A percentile compares a stretch with the other conserved stretches of the same genome.
Conservation (phyloP, 30 jellyfish, hydroid and myxozoan species). For the Aurelia aurita complex sp. Pacific region DNA sequence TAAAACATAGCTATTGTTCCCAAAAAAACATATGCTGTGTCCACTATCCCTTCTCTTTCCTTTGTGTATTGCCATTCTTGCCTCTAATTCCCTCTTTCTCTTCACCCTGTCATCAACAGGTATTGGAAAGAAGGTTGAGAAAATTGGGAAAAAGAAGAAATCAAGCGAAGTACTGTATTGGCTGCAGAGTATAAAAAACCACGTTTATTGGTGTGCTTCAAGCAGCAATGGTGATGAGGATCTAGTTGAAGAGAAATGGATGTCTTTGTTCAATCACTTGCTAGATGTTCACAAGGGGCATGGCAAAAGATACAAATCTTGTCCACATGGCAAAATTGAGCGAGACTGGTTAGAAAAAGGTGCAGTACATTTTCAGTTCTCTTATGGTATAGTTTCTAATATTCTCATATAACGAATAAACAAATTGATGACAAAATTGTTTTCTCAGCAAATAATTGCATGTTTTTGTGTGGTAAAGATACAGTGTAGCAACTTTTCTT, state of each 20-base stretch:
- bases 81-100: background rate
- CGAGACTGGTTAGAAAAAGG: constrained; percentile 23
- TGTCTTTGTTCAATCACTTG: constrained; percentile 12
- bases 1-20: too few species aligned
- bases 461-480: too few species aligned
- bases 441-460: too few species aligned
- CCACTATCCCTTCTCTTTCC: background rate
- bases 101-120: background rate
- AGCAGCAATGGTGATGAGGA: background rate
- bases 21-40: background rate
- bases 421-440: too few species aligned
- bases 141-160: constrained; percentile 16
- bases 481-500: too few species aligned
- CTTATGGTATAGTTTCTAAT: too few species aligned
- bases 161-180: background rate
- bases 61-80: background rate
- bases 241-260: constrained; percentile 2
- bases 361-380: background rate
- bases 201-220: constrained; percentile 12
- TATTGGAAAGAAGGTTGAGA: constrained; percentile 23
- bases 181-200: constrained; percentile 11
- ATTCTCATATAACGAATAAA: too few species aligned
- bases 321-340: constrained; percentile 21
- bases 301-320: constrained; percentile 7
- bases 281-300: constrained; percentile 9